Evolutionary conservation across 2,797 vertebrate species (phyloP), one percentile per base, ranked within the genome.

Genomic region (Myiotriccus ornatus): DNA sequence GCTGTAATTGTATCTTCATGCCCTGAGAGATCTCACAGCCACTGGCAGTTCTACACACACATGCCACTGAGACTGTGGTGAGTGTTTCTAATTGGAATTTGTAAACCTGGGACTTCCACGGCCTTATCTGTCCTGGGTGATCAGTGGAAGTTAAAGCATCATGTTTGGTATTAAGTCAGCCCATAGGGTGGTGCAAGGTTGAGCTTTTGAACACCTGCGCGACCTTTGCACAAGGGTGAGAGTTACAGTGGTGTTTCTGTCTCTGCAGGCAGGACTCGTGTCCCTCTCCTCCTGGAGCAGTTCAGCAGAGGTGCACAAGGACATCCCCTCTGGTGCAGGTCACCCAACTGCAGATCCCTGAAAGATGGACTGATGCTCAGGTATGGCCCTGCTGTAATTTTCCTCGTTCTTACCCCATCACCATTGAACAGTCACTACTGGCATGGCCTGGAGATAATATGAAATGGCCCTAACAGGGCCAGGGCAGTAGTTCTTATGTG

Each of bases 161-260:
- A 2, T 3, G 3, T 57, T 49, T 53, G 60, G 8, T 50, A 57
- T 53, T 1, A 0, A 7, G 8, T 74, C 53, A 78, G 37, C 57
- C 16, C 0, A 0, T 0, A 74, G 20, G 12, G n/a, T 20, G 49
- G 20, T 11, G 22, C 4, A n/a, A 50, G 82, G 53, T 3, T 6
- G 3, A 52, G 21, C 25, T 59, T 76, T 83, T 49, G 28, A 70
- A 35, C 41, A 49, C 18, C 41, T 57, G 37, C 9, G 2, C 16
- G 35, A 37, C 5, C 1, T n/a, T 46, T 68, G 24, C 27, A 62
- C 59, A 47, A 43, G 6, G 30, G 6, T 0, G 0, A 56, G 50
- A 82, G 28, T 80, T 49, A 80, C 0, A 3, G 4, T 14, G 41
- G 24, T 0, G 1, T 57, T 73, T 81, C 4, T 57, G 4, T 59